These are phyloP conservation scores for Latheticus oryzae DNA, from an alignment of 2,888 invertebrate species.

Conservation along the genomic window DNA sequence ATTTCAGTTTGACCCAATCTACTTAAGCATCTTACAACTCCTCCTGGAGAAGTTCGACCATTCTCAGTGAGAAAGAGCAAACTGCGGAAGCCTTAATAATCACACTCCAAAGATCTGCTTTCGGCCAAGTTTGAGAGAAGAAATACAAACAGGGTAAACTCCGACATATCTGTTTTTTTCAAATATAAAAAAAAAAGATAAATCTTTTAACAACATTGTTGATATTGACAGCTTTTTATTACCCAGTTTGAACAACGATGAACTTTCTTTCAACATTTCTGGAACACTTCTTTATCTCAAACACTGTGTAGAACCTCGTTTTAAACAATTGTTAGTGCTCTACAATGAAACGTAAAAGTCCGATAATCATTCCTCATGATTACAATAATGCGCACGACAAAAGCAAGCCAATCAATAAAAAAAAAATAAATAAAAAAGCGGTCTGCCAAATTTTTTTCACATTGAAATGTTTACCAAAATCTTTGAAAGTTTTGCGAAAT, in stretches of 20 bases:
- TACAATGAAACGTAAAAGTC: constrained; percentile 19
- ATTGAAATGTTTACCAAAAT: constrained; percentile 23
- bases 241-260: constrained; percentile 66
- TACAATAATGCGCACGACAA: not conserved
- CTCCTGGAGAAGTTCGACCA: constrained; percentile 17
- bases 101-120: constrained; percentile 7
- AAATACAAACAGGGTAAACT: not conserved
- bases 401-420: constrained; percentile 9
- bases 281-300: constrained; percentile 62
- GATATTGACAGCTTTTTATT: constrained; percentile 43
- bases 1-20: constrained; percentile 14
- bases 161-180: not conserved
- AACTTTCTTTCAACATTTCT: constrained; percentile 62
- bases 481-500: constrained; percentile 14
- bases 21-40: constrained; percentile 23
- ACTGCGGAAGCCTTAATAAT: constrained; percentile 12
- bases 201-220: not conserved
- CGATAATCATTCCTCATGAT: constrained; percentile 12
- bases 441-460: constrained; percentile 14
- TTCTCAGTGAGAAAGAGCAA: constrained; percentile 7
- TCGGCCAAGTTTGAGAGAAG: constrained; percentile 5
- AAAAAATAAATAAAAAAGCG: constrained; percentile 34
- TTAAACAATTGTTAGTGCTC: constrained; percentile 46
- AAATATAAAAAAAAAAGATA: not conserved
- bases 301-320: constrained; percentile 66